These are phyloP conservation scores for Botrylloides violaceus DNA, from an alignment of 23 tunicate genomes.

Conservation along the genomic window DNA sequence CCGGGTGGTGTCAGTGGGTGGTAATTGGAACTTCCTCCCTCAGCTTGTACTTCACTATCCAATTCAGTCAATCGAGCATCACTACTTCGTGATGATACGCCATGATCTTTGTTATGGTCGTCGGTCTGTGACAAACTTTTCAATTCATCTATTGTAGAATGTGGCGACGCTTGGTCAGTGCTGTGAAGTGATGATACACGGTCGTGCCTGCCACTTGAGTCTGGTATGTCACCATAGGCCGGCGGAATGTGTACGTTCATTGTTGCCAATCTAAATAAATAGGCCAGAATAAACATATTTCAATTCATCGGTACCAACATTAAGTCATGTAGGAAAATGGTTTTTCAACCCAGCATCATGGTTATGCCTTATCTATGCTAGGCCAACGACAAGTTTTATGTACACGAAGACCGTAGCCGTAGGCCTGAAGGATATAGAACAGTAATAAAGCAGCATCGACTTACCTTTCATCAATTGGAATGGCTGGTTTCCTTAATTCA, in stretches of 20 bases:
- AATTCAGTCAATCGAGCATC: constrained; percentile 11
- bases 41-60: constrained; percentile 7
- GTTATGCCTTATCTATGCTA: not conserved
- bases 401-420: no score
- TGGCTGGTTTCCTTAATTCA: constrained; percentile 12
- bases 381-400: no score
- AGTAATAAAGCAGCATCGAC: no score
- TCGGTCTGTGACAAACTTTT: not conserved
- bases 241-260: constrained; percentile 15
- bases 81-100: not conserved
- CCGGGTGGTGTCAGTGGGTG: not conserved
- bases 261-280: constrained; percentile 14
- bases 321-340: no score
- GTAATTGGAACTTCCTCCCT: not conserved
- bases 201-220: not conserved
- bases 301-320: no score
- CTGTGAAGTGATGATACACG: not conserved
- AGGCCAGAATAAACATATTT: no score
- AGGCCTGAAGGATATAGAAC: no score
- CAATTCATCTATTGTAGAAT: not conserved
- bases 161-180: not conserved
- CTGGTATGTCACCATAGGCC: constrained; percentile 1
- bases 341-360: not conserved
- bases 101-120: not conserved
- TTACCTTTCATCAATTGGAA: constrained; percentile 28